Evolutionary conservation across 2,797 vertebrate genomes (phyloP).

Genomic region (Pelochelys cantorii): DNA sequence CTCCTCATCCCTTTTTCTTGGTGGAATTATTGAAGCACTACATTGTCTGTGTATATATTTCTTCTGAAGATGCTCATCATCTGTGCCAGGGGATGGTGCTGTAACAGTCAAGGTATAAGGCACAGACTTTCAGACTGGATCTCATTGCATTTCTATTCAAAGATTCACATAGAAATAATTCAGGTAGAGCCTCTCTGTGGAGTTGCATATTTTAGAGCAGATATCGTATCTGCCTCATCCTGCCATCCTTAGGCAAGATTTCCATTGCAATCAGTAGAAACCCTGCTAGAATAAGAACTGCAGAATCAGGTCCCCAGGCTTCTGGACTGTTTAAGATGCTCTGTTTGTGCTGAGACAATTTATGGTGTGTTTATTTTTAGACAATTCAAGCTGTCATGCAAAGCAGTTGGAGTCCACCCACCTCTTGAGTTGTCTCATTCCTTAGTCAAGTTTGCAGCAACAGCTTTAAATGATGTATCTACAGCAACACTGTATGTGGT

Average conservation of each 20-base stretch:
- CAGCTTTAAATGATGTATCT: slow-evolving; percentile 84
- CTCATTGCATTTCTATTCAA: slow-evolving; percentile 56
- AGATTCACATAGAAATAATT: slow-evolving; percentile 70
- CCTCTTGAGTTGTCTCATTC: slow-evolving; percentile 91
- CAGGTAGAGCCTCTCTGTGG: slow-evolving; percentile 51
- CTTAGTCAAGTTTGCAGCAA: slow-evolving; percentile 89
- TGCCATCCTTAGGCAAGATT: slow-evolving; percentile 70
- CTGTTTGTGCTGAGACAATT: slow-evolving; percentile 66
- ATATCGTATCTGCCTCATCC: slow-evolving; percentile 56
- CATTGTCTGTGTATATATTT: not conserved
- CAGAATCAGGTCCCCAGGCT: slow-evolving; percentile 69
- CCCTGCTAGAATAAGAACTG: slow-evolving; percentile 72
- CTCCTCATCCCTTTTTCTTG: not conserved
- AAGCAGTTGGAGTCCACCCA: slow-evolving; percentile 86
- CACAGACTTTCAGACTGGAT: slow-evolving; percentile 27
- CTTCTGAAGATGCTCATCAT: not conserved
- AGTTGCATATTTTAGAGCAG: slow-evolving; percentile 69
- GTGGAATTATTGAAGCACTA: not conserved
- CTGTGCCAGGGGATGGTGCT: not conserved
- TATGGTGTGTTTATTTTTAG: slow-evolving; percentile 80
- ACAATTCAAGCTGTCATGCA: slow-evolving; percentile 88
- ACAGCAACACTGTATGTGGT: slow-evolving; percentile 83
- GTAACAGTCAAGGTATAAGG: slow-evolving; percentile 21
- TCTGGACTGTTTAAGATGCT: slow-evolving; percentile 65
- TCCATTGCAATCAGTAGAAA: slow-evolving; percentile 67